These are phyloP conservation scores for Atethmia centrago DNA, from an alignment of 2,888 invertebrate genomes.

Conservation along the genomic window DNA sequence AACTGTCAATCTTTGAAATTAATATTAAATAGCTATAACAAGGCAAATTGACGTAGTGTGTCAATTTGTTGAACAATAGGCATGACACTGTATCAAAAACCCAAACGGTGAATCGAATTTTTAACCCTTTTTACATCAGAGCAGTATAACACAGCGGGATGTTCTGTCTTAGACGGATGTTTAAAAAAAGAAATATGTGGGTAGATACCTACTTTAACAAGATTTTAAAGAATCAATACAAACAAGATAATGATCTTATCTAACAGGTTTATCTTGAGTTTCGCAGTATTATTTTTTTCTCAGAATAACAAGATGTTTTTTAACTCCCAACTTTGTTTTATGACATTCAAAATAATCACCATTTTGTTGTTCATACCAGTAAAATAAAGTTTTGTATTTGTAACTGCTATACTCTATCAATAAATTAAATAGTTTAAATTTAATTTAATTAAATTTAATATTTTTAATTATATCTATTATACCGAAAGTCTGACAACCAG, in stretches of 20 bases:
- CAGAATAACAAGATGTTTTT: constrained; percentile 1
- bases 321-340: neutral
- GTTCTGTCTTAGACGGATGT: neutral
- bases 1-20: neutral
- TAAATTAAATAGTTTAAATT: no score
- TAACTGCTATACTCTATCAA: no score
- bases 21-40: neutral
- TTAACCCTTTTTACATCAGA: neutral
- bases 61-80: neutral
- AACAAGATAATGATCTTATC: constrained; percentile 19
- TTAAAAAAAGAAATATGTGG: neutral
- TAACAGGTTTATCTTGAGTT: constrained; percentile 23
- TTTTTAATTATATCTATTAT: no score
- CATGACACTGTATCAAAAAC: neutral
- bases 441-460: no score
- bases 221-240: constrained; percentile 1
- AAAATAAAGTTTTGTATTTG: neutral
- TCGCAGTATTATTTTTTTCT: neutral
- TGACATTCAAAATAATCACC: neutral
- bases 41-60: neutral
- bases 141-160: neutral
- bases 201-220: neutral
- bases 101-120: neutral
- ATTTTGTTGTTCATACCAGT: no score
- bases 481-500: no score